These are phyloP conservation scores for Erpobdella octoculata DNA, from an alignment of 2,888 invertebrate genomes.

Conservation along the genomic window DNA sequence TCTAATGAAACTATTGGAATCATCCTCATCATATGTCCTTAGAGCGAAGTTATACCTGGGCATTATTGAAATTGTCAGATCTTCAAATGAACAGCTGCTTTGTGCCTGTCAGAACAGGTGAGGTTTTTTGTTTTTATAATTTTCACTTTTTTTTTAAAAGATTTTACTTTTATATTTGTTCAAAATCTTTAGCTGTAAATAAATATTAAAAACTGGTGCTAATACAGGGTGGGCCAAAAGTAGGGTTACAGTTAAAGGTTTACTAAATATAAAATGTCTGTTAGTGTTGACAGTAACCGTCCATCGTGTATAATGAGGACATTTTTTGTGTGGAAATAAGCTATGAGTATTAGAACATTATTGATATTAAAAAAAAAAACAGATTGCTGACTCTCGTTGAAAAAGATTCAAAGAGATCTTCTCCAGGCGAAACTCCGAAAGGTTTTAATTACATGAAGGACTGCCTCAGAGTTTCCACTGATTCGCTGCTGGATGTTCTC, in stretches of 20 bases:
- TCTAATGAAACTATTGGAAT: constrained; percentile 48
- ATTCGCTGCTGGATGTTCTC: not conserved
- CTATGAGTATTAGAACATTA: not conserved
- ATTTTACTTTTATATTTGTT: not conserved
- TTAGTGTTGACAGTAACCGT: too few species aligned
- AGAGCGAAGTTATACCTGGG: constrained; percentile 51
- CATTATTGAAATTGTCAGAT: constrained; percentile 44
- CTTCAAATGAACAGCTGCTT: constrained; percentile 44
- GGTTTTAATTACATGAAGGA: not conserved
- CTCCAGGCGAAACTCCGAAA: not conserved
- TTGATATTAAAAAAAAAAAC: not conserved
- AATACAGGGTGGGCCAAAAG: not conserved
- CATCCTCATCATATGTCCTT: constrained; percentile 46
- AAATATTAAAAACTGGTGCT: not conserved
- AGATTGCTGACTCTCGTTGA: not conserved
- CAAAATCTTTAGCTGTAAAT: not conserved
- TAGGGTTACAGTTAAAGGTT: not conserved
- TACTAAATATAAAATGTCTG: too few species aligned
- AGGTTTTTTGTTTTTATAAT: too few species aligned
- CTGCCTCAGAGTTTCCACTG: not conserved
- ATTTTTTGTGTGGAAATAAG: too few species aligned
- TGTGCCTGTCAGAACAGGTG: constrained; percentile 46
- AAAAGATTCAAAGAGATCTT: not conserved
- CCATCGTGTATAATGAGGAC: too few species aligned
- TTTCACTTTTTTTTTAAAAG: not conserved